These are phyloP conservation scores for Leucosticte australis DNA, from an alignment of 2,113 vertebrate species.

Conservation along the genomic window DNA sequence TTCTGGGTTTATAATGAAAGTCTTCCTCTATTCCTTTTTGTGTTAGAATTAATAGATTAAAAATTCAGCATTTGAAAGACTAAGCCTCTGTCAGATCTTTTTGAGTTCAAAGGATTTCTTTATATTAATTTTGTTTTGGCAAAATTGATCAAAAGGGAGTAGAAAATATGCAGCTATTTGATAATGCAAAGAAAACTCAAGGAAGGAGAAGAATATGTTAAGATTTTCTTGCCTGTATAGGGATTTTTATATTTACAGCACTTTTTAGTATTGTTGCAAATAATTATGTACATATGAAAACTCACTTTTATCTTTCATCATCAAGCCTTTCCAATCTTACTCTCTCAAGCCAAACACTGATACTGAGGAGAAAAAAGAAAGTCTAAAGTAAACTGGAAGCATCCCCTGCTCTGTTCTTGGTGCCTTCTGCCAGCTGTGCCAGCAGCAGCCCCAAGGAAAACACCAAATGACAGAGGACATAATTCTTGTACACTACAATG, in stretches of 20 bases:
- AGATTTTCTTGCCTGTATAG: not conserved
- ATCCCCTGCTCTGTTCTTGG: not conserved
- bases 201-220: not conserved
- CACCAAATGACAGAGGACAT: not conserved
- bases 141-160: not conserved
- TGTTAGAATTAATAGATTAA: not conserved
- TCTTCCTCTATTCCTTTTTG: not conserved
- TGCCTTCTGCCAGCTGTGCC: not conserved
- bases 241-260: not conserved
- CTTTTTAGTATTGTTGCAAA: not conserved
- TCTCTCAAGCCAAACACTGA: not conserved
- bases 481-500: not conserved
- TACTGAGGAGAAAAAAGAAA: not conserved
- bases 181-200: not conserved
- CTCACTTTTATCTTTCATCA: not conserved
- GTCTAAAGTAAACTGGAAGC: not conserved
- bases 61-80: not conserved
- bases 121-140: constrained; percentile 7
- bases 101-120: not conserved
- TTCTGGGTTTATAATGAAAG: not conserved
- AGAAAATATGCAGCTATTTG: constrained; percentile 17
- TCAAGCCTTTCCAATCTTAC: not conserved
- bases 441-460: not conserved
- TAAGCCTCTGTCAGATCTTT: not conserved
- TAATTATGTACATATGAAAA: not conserved